Evolutionary conservation across 2,888 invertebrate genomes (phyloP).

Genomic region (Temnothorax rugatulus): DNA sequence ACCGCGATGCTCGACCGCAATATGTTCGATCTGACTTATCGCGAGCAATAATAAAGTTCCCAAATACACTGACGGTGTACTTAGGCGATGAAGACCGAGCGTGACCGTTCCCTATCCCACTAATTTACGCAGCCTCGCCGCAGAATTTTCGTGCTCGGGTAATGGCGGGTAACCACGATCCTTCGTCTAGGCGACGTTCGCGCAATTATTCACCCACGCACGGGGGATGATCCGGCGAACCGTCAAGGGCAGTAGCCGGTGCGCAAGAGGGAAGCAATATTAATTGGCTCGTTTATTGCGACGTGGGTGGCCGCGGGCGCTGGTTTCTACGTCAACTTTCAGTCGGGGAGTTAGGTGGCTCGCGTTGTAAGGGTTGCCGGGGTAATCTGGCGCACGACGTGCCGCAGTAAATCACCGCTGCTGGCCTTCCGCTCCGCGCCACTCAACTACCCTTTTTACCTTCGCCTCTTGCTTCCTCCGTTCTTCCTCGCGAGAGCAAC

Average conservation of each 20-base stretch:
- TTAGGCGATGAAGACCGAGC: background rate
- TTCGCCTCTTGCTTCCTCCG: constrained; percentile 20
- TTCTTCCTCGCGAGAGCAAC: background rate
- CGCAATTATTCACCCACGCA: constrained; percentile 70
- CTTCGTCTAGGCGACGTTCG: constrained; percentile 59
- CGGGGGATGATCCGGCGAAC: constrained; percentile 67
- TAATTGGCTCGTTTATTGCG: constrained; percentile 78
- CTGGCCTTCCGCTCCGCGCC: constrained; percentile 56
- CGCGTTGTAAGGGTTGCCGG: constrained; percentile 72
- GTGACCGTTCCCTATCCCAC: constrained; percentile 23
- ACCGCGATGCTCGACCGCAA: background rate
- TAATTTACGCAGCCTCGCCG: constrained; percentile 25
- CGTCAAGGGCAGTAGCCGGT: constrained; percentile 67
- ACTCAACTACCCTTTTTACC: constrained; percentile 48
- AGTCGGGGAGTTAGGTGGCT: constrained; percentile 64
- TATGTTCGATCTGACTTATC: background rate
- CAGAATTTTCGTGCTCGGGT: constrained; percentile 55
- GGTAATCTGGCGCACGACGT: constrained; percentile 75
- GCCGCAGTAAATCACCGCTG: constrained; percentile 72
- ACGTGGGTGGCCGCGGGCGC: constrained; percentile 72
- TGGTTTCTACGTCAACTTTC: constrained; percentile 73
- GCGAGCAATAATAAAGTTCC: background rate
- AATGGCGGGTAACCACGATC: constrained; percentile 66
- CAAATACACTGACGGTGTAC: background rate
- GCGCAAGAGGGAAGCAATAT: constrained; percentile 73